These are phyloP conservation scores for Antheraea yamamai DNA, from an alignment of 2,888 invertebrate species.

Conservation along the genomic window DNA sequence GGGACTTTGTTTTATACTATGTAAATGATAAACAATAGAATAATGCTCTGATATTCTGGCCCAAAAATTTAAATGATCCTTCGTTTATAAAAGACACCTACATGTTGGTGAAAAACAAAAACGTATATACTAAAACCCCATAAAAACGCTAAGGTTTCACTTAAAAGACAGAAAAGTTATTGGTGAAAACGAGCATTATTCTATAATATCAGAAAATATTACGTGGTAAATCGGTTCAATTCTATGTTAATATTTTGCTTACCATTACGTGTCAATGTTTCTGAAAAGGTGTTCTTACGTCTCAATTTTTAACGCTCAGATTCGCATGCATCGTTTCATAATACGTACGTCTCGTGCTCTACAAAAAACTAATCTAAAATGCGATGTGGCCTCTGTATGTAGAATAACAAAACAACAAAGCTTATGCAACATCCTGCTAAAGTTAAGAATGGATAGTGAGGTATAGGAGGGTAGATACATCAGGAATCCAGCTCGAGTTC, in stretches of 20 bases:
- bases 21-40: no score
- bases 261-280: constrained; percentile 25
- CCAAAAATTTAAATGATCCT: no score
- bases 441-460: constrained; percentile 44
- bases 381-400: constrained; percentile 64
- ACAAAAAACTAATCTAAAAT: constrained; percentile 79
- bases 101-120: no score
- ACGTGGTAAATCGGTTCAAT: constrained; percentile 23
- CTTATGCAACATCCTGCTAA: constrained; percentile 81
- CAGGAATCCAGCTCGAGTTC: constrained; percentile 58
- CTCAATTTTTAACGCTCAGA: constrained; percentile 53
- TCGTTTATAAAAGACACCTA: no score
- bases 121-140: no score
- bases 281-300: constrained; percentile 41
- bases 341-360: constrained; percentile 47
- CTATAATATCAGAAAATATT: constrained; percentile 46
- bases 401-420: constrained; percentile 78
- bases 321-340: constrained; percentile 49
- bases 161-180: no score
- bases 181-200: constrained; percentile 33
- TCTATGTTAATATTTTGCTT: constrained; percentile 41
- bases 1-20: no score
- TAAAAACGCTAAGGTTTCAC: no score
- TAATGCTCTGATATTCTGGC: no score
- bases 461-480: constrained; percentile 67